phyloP scores from a whole-genome alignment of 2,888 invertebrate genomes.

The Meliscaeva auricollis region DNA sequence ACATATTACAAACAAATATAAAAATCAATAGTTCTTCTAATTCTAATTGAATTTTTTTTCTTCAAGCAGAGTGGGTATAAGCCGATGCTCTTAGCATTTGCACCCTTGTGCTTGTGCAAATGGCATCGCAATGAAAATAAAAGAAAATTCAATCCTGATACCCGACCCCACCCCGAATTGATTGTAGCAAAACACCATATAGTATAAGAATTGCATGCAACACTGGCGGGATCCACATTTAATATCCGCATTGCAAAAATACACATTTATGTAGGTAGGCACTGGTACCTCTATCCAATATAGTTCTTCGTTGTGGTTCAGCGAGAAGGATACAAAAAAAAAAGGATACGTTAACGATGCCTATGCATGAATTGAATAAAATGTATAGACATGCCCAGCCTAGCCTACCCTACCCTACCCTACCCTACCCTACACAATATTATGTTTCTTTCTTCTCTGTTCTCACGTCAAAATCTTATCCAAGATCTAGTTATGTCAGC shows the following conservation, averaged over 20 bases:
- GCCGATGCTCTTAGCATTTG: conserved; percentile 24
- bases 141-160: conserved; percentile 59
- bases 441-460: conserved; percentile 48
- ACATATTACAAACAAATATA: not conserved
- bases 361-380: conserved; percentile 41
- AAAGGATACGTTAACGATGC: conserved; percentile 48
- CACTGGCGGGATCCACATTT: conserved; percentile 51
- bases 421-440: conserved; percentile 16
- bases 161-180: conserved; percentile 70
- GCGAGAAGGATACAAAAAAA: conserved; percentile 3
- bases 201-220: conserved; percentile 50
- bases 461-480: conserved; percentile 63
- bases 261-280: not conserved
- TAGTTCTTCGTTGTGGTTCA: conserved; percentile 23
- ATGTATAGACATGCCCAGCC: conserved; percentile 10
- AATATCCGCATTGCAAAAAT: conserved; percentile 57
- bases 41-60: conserved; percentile 17
- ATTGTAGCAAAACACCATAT: conserved; percentile 39
- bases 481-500: conserved; percentile 70
- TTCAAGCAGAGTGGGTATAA: conserved; percentile 10
- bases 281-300: not conserved
- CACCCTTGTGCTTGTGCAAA: conserved; percentile 48
- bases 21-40: conserved; percentile 23
- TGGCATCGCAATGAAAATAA: conserved; percentile 43
- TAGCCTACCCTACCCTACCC: not conserved